phyloP scores from a whole-genome alignment of 2,797 vertebrate species.

The Otolemur crassicaudatus region DNA sequence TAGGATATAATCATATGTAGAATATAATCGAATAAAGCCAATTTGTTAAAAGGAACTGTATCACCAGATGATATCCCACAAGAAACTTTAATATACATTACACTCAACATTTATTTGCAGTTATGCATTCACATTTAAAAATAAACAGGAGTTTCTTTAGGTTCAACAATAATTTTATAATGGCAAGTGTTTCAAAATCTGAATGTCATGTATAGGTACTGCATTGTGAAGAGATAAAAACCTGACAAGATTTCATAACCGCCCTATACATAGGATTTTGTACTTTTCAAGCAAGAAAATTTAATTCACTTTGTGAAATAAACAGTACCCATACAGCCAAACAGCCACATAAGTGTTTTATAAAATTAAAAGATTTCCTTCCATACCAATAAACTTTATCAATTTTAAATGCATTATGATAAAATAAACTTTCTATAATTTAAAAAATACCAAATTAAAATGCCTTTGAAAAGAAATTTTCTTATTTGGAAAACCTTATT shows the following conservation, averaged over 20 bases:
- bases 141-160: constrained; percentile 88
- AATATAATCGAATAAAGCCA: constrained; percentile 69
- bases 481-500: constrained; percentile 56
- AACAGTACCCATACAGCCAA: constrained; percentile 74
- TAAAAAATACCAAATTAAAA: constrained; percentile 59
- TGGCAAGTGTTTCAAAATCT: constrained; percentile 73
- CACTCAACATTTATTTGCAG: constrained; percentile 98
- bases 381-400: constrained; percentile 79
- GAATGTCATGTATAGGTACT: constrained; percentile 83
- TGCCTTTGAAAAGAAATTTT: constrained; percentile 22
- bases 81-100: constrained; percentile 95
- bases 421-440: constrained; percentile 33
- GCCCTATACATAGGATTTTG: constrained; percentile 54
- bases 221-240: constrained; percentile 73
- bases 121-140: constrained; percentile 96
- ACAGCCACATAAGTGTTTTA: constrained; percentile 64
- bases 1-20: neutral
- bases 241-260: constrained; percentile 58
- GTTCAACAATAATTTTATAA: constrained; percentile 81
- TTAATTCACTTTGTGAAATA: constrained; percentile 61
- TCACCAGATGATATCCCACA: constrained; percentile 93
- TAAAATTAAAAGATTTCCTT: constrained; percentile 85
- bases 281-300: constrained; percentile 70
- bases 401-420: constrained; percentile 49
- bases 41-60: constrained; percentile 48